Base-by-base conservation (phyloP, 2,113 vertebrate genomes). In the Myrmecobius fasciatus region DNA sequence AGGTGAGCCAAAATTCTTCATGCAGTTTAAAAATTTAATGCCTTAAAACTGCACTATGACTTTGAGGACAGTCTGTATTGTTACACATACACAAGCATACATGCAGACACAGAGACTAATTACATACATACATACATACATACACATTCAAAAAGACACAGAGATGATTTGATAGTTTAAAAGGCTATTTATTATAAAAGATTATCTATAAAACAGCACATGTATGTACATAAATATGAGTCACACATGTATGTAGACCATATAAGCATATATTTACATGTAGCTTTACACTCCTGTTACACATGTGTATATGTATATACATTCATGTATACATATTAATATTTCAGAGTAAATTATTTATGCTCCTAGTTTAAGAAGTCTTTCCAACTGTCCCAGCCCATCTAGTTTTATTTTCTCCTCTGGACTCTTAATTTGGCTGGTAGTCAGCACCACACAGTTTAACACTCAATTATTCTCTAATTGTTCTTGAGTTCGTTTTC, bases 391-490 rank as follows among this genome's bases (percentile, higher is more conserved):
- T 22, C n/a, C n/a, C 36, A 75, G 36, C 60, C 36, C 20, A 43
- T 43, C n/a, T 6, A 43, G 20, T 20, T 83, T 36, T 83, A 43
- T 83, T 83, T 83, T n/a, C 67, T 83, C 43, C n/a, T 83, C n/a
- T 83, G 67, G 43, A 83, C n/a, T 83, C 67, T 17, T 83, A 43
- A 83, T 83, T 83, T 83, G 67, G n/a, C 67, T 83, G n/a, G 67
- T 83, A 83, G 67, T 83, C n/a, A 43, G n/a, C 24, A 83, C 67
- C 67, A 83, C 67, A 83, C n/a, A n/a, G 67, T 83, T 83, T 83
- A 83, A 83, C 67, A 83, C 67, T 83, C n/a, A 83, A 83, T 83
- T 83, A 83, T 83, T 83, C 67, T 83, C 67, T 83, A 83, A 83
- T 83, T 83, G n/a, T 83, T 83, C 67, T 83, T 83, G 17, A 83